Evolutionary conservation across 2,113 vertebrate species (phyloP).

Genomic region (Argyrosomus japonicus): DNA sequence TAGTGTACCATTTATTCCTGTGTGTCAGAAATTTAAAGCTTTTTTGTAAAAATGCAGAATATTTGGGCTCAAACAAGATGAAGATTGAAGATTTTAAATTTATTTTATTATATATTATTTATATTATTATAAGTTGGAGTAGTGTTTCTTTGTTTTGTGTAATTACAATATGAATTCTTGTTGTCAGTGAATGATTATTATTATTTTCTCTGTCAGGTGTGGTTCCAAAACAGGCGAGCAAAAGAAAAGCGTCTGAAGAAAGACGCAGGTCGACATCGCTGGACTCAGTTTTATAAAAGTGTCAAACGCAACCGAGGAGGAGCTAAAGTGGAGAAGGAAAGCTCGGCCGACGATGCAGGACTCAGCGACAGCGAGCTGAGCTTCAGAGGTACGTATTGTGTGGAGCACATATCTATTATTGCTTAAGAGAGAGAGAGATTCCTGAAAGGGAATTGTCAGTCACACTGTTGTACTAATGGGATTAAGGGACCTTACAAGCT

Average conservation of each 20-base stretch:
- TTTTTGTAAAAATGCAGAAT: background rate
- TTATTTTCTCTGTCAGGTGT: slow-evolving; percentile 85
- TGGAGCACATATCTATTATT: background rate
- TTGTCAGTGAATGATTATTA: background rate
- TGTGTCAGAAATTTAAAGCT: background rate
- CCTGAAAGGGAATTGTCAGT: slow-evolving; percentile 51
- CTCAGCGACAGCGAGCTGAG: slow-evolving; percentile 98
- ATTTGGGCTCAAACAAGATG: background rate
- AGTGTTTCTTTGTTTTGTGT: background rate
- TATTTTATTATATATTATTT: background rate
- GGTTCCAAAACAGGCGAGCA: slow-evolving; percentile 98
- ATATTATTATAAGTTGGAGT: background rate
- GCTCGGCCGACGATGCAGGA: slow-evolving; percentile 94
- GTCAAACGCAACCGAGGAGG: slow-evolving; percentile 92
- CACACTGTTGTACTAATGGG: slow-evolving; percentile 37
- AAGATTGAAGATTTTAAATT: background rate
- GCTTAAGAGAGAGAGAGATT: slow-evolving; percentile 17
- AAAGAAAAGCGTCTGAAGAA: slow-evolving; percentile 99
- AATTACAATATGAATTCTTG: background rate
- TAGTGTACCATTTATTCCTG: background rate
- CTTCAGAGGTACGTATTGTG: slow-evolving; percentile 90
- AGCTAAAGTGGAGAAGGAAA: slow-evolving; percentile 94
- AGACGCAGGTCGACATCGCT: slow-evolving; percentile 96
- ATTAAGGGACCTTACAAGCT: slow-evolving; percentile 49
- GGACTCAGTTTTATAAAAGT: slow-evolving; percentile 98